A percentile compares a stretch with the other conserved stretches of the same genome.
Conservation (phyloP, 2,113 vertebrate species). For the Theristicus caerulescens region DNA sequence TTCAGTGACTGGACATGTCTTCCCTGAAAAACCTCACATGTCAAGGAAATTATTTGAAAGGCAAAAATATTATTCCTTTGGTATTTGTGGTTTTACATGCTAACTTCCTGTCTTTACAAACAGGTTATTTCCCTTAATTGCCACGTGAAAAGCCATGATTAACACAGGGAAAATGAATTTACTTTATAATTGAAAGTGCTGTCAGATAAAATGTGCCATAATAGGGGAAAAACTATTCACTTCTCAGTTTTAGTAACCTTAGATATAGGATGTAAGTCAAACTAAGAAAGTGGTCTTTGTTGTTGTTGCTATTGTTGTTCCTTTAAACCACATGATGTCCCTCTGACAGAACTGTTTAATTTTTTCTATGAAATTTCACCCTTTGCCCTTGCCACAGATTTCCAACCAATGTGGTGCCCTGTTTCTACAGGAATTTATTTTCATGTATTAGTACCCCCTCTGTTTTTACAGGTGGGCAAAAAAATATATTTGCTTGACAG, state of each 20-base stretch:
- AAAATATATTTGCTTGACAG: neutral
- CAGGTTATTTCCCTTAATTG: neutral
- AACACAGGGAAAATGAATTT: constrained; percentile 5
- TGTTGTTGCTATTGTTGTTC: constrained; percentile 3
- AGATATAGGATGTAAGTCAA: neutral
- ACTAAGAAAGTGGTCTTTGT: neutral
- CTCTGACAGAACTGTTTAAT: neutral
- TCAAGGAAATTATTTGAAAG: constrained; percentile 14
- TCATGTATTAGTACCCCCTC: neutral
- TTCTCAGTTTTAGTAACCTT: constrained; percentile 16
- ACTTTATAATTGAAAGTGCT: neutral
- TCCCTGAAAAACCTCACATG: neutral
- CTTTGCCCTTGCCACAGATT: neutral
- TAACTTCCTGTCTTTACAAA: constrained; percentile 5
- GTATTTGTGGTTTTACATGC: neutral
- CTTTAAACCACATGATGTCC: neutral
- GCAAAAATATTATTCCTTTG: constrained; percentile 23
- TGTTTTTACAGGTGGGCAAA: constrained; percentile 48
- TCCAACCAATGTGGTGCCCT: neutral
- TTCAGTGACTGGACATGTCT: neutral
- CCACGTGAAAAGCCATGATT: neutral
- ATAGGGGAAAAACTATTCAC: neutral
- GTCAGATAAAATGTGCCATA: neutral
- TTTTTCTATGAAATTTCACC: neutral
- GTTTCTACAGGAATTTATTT: constrained; percentile 27